Evolutionary conservation across 1,140 invertebrate species (phyloP).

Genomic region (Choristoneura fumiferana): DNA sequence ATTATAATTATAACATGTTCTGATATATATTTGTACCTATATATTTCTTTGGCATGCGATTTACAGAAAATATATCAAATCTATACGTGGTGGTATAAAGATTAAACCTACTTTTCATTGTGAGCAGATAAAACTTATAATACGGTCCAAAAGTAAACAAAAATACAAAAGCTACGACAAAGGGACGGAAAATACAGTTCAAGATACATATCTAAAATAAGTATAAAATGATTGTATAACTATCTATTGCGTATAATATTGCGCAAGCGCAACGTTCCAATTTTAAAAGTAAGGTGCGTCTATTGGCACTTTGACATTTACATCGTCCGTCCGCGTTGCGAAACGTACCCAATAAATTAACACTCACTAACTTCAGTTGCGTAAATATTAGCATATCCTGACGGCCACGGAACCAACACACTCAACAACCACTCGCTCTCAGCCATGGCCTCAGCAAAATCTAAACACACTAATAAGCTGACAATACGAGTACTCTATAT

Average conservation of each 20-base stretch:
- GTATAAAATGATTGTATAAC: background rate
- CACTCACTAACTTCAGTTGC: conserved; percentile 3
- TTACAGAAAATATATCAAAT: background rate
- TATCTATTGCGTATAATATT: background rate
- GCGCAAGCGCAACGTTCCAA: background rate
- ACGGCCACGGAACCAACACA: background rate
- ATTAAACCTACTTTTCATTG: background rate
- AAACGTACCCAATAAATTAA: background rate
- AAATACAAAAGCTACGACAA: background rate
- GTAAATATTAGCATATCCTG: background rate
- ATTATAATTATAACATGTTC: background rate
- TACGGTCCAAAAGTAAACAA: conserved; percentile 1
- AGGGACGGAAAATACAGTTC: conserved; percentile 1
- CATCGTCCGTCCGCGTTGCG: background rate
- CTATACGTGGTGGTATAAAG: background rate
- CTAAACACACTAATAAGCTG: background rate
- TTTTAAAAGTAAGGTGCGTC: background rate
- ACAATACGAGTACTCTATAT: background rate
- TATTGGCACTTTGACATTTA: conserved; percentile 11
- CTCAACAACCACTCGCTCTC: background rate
- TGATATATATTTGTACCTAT: conserved; percentile 19
- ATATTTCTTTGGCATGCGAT: conserved; percentile 19
- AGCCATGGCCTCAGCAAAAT: background rate
- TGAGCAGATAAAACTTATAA: conserved; percentile 12
- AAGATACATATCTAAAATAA: conserved; percentile 3